Evolutionary conservation across 2,888 invertebrate species (phyloP).

Genomic region (Mythimna albipuncta): DNA sequence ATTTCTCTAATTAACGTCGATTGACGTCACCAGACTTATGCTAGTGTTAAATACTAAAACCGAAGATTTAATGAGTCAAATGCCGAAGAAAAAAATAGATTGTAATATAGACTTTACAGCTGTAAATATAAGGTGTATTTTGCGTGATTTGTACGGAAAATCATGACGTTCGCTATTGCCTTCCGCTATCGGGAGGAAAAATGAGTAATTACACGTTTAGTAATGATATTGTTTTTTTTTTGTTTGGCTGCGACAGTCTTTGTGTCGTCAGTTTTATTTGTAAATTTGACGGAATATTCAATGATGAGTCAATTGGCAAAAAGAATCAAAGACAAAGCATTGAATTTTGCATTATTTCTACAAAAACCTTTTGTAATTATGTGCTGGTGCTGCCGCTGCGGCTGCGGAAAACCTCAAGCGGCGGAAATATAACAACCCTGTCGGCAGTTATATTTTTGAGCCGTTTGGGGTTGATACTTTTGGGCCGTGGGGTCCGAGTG

Average conservation of each 20-base stretch:
- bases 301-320: not conserved
- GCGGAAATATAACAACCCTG: too few species aligned
- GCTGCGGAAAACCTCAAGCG: too few species aligned
- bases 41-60: constrained; percentile 6
- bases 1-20: constrained; percentile 27
- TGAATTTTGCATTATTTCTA: too few species aligned
- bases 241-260: constrained; percentile 8
- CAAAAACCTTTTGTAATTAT: too few species aligned
- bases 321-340: not conserved
- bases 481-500: too few species aligned
- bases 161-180: constrained; percentile 19
- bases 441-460: too few species aligned
- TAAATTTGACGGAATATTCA: not conserved
- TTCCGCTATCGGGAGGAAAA: constrained; percentile 52
- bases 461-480: too few species aligned
- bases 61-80: constrained; percentile 19
- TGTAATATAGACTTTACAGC: not conserved
- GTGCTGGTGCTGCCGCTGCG: too few species aligned
- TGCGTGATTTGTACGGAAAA: constrained; percentile 4
- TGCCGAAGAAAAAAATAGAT: not conserved
- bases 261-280: constrained; percentile 16
- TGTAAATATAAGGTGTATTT: constrained; percentile 4
- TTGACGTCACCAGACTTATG: constrained; percentile 45
- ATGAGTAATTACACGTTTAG: constrained; percentile 22
- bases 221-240: constrained; percentile 28